Evolutionary conservation across 2,113 vertebrate species (phyloP).

Genomic region (Stomatorhinus ivindoensis): DNA sequence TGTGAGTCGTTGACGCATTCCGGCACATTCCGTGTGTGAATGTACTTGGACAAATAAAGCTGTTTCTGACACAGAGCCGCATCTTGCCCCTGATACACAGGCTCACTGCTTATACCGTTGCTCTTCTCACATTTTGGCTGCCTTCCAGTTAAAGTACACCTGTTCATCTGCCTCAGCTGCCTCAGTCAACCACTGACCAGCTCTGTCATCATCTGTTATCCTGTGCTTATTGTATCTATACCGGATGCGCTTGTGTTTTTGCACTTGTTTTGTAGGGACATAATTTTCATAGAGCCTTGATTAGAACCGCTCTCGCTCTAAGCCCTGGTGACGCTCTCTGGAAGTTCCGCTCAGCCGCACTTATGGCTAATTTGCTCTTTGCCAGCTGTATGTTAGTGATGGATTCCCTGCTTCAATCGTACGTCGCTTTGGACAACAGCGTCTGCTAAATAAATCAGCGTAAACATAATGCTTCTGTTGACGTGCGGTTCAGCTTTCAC

Average conservation of each 20-base stretch:
- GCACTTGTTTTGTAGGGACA: not conserved
- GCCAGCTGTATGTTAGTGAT: not conserved
- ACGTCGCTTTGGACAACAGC: not conserved
- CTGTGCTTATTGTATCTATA: not conserved
- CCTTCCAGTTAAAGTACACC: not conserved
- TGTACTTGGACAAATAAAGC: not conserved
- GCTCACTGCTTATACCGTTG: not conserved
- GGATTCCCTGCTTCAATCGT: not conserved
- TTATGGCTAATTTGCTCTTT: not conserved
- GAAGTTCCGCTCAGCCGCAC: not conserved
- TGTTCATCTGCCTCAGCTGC: not conserved
- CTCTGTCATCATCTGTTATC: not conserved
- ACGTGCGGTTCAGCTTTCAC: not conserved
- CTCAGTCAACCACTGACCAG: not conserved
- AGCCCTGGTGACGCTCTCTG: not conserved
- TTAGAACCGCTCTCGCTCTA: not conserved
- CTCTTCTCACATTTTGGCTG: not conserved
- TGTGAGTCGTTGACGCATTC: not conserved
- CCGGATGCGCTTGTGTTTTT: not conserved
- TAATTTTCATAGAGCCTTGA: not conserved
- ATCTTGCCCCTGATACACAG: not conserved
- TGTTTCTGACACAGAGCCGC: not conserved
- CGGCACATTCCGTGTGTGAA: not conserved
- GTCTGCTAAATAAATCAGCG: not conserved
- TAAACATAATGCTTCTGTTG: not conserved